Evolutionary conservation across 1,140 invertebrate genomes (phyloP).

Genomic region (Lethocerus indicus): DNA sequence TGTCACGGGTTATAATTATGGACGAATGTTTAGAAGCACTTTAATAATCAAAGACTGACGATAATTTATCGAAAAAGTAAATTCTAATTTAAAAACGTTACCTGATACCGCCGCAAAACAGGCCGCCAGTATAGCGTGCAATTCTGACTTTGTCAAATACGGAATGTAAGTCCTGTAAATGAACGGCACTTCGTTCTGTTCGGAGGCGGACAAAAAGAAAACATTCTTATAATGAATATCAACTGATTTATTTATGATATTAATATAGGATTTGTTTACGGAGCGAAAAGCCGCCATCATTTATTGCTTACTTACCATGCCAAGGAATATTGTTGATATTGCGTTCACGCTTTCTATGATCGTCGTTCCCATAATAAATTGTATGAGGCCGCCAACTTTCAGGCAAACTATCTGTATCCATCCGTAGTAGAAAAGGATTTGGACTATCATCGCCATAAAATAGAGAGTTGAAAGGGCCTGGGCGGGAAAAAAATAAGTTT

Average conservation of each 20-base stretch:
- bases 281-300: too few species aligned
- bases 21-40: too few species aligned
- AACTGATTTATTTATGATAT: too few species aligned
- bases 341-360: slow-evolving; percentile 82
- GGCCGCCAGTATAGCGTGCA: slow-evolving; percentile 83
- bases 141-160: slow-evolving; percentile 73
- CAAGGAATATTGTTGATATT: slow-evolving; percentile 80
- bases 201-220: too few species aligned
- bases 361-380: slow-evolving; percentile 61
- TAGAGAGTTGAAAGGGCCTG: slow-evolving; percentile 72
- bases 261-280: too few species aligned
- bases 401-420: slow-evolving; percentile 71
- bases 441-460: slow-evolving; percentile 78
- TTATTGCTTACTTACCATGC: slow-evolving; percentile 66
- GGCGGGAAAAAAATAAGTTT: slow-evolving; percentile 19
- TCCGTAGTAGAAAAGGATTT: slow-evolving; percentile 75
- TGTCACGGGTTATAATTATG: too few species aligned
- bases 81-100: too few species aligned
- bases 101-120: slow-evolving; percentile 92
- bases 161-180: slow-evolving; percentile 72
- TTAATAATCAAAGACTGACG: too few species aligned
- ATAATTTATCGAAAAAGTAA: too few species aligned
- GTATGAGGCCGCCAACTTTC: slow-evolving; percentile 62
- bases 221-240: too few species aligned
- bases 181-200: slow-evolving; percentile 80